Evolutionary conservation across 2,113 vertebrate genomes (phyloP), one percentile per base, ranked within the genome.

Genomic region (Thunnus maccoyii): DNA sequence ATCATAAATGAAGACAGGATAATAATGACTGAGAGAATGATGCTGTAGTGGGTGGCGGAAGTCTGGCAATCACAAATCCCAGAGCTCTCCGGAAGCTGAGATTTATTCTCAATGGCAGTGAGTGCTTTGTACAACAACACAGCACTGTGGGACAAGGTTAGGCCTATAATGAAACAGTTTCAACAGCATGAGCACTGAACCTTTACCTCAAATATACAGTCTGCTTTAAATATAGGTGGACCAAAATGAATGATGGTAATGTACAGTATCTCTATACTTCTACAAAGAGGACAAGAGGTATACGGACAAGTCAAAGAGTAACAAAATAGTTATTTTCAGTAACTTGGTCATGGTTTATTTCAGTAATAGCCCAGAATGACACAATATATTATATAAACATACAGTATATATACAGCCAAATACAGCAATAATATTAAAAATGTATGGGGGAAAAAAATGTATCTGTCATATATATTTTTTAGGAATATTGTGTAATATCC

Each of bases 181-280:
- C 18, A 57, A 2, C 52, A 69, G n/a, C 30, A 70, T 63, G 72
- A 80, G 82, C 56, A 74, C 54, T 60, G 73, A 80, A 69, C 65
- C 30, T 56, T 66, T 73, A 68, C 78, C 89, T 87, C 57, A 86
- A 84, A 90, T 84, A 86, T 90, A 51, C 54, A 55, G 47, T 14
- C 14, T 56, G 15, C 55, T 80, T 84, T 85, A 83, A 87, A 86
- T 83, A 86, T 80, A 62, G 22, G 76, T 74, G 55, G 25, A 7
- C 20, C 22, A 50, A 61, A 72, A 69, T 71, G 12, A 82, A 70
- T 72, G 55, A 66, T 70, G 55, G 13, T 76, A 75, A 63, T 22
- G 1, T 78, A 13, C 16, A 54, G 16, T 27, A 44, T 64, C 22
- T 52, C 32, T n/a, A 48, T n/a, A 77, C 72, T 57, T 78, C 48